Conservation (phyloP, 2,888 invertebrate genomes). For the Patella depressa region DNA sequence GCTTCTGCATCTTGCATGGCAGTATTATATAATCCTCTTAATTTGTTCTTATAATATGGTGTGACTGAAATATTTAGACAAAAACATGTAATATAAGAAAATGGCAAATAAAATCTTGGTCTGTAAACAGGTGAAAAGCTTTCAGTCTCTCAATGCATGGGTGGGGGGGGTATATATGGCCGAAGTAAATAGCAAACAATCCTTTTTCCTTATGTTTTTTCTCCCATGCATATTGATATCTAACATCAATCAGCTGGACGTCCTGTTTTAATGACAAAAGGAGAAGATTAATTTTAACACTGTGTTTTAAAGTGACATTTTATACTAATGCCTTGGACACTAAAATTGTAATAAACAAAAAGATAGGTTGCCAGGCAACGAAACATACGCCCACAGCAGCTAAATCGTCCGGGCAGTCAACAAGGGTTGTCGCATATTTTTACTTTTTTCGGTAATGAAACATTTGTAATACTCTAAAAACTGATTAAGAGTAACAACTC, state of each 20-base stretch:
- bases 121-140: not conserved
- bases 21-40: slow-evolving; percentile 84
- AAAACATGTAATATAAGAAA: too few species aligned
- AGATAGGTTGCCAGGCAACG: too few species aligned
- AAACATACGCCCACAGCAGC: too few species aligned
- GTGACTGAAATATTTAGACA: slow-evolving; percentile 54
- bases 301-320: too few species aligned
- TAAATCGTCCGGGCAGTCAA: too few species aligned
- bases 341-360: too few species aligned
- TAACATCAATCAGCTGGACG: not conserved
- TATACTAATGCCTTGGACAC: too few species aligned
- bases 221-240: too few species aligned
- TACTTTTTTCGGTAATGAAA: too few species aligned
- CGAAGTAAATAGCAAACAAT: not conserved
- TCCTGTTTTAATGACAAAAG: not conserved
- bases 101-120: slow-evolving; percentile 35
- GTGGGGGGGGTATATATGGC: not conserved
- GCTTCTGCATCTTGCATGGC: slow-evolving; percentile 86
- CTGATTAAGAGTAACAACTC: too few species aligned
- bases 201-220: not conserved
- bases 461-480: too few species aligned
- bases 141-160: not conserved
- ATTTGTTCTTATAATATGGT: slow-evolving; percentile 78
- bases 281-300: not conserved
- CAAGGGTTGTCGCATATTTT: too few species aligned